A percentile compares a stretch with the other conserved stretches of the same genome.
Conservation (phyloP, 2,113 vertebrate species). For the Melanerpes formicivorus region DNA sequence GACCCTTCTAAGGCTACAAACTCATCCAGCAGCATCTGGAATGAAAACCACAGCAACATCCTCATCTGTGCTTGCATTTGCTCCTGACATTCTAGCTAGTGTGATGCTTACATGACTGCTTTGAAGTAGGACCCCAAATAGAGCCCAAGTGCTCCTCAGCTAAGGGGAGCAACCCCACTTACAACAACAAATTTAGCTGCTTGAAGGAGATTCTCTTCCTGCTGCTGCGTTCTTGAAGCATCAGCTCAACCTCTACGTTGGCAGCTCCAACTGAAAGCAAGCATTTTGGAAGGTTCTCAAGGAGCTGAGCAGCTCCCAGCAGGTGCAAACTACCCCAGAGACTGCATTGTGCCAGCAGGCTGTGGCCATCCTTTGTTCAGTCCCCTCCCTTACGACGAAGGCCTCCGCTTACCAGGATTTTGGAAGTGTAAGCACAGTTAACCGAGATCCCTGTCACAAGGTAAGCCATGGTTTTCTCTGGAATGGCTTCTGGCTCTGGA, state of each 20-base stretch:
- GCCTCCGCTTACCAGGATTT: constrained; percentile 89
- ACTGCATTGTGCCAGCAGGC: neutral
- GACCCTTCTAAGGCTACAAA: neutral
- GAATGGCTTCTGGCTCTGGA: constrained; percentile 89
- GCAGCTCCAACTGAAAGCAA: neutral
- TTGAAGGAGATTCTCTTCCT: neutral
- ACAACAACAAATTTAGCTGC: neutral
- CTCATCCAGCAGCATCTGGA: neutral
- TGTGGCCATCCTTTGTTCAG: neutral
- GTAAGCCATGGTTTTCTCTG: constrained; percentile 85
- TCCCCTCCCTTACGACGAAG: neutral
- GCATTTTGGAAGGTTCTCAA: neutral
- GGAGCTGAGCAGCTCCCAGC: neutral
- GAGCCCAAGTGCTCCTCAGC: neutral
- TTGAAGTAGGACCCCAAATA: neutral
- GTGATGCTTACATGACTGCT: neutral
- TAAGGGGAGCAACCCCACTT: neutral
- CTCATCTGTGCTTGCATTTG: neutral
- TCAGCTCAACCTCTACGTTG: neutral
- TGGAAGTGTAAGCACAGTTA: constrained; percentile 97
- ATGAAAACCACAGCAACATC: neutral
- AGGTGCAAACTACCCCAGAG: neutral
- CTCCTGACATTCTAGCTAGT: neutral
- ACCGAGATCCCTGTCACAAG: constrained; percentile 94
- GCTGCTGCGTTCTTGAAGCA: neutral